Conservation (phyloP, 92 coral and sea anemone genomes). For the Epizoanthus illoricatus region DNA sequence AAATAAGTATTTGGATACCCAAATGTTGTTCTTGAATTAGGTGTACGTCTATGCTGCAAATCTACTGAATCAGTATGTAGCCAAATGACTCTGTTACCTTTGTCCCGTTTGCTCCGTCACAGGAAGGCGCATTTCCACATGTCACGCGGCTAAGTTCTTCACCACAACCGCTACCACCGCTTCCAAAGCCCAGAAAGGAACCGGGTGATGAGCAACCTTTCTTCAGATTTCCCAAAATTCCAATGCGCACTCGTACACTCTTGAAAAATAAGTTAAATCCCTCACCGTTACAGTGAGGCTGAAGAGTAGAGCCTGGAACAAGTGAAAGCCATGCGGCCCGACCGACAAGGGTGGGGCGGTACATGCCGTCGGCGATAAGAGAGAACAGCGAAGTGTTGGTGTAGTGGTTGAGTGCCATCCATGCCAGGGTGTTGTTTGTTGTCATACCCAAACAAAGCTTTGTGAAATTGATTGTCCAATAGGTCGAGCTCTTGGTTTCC, state of each 20-base stretch:
- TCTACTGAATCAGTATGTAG: slow-evolving; percentile 38
- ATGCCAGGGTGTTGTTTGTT: slow-evolving; percentile 35
- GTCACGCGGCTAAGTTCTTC: background rate
- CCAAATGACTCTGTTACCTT: slow-evolving; percentile 17
- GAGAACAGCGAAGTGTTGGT: slow-evolving; percentile 43
- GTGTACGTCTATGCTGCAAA: no score
- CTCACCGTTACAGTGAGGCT: slow-evolving; percentile 42
- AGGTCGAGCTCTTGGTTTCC: slow-evolving; percentile 53
- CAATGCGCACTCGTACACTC: slow-evolving; percentile 11
- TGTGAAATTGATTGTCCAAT: slow-evolving; percentile 45
- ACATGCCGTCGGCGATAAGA: slow-evolving; percentile 48
- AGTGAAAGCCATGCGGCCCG: slow-evolving; percentile 40
- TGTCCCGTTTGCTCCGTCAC: background rate
- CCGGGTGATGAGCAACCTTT: slow-evolving; percentile 23
- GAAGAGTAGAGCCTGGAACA: slow-evolving; percentile 47
- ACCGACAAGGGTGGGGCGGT: slow-evolving; percentile 43
- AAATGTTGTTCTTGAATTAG: no score
- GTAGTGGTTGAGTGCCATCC: slow-evolving; percentile 24
- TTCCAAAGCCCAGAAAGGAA: slow-evolving; percentile 45
- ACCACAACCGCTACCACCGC: slow-evolving; percentile 14
- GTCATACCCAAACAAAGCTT: slow-evolving; percentile 59
- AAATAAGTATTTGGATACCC: no score
- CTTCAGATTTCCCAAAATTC: slow-evolving; percentile 19
- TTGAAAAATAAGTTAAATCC: slow-evolving; percentile 38
- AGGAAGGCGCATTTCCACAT: slow-evolving; percentile 33